Evolutionary conservation across 2,113 vertebrate species (phyloP).

Genomic region (Heloderma charlesbogerti): DNA sequence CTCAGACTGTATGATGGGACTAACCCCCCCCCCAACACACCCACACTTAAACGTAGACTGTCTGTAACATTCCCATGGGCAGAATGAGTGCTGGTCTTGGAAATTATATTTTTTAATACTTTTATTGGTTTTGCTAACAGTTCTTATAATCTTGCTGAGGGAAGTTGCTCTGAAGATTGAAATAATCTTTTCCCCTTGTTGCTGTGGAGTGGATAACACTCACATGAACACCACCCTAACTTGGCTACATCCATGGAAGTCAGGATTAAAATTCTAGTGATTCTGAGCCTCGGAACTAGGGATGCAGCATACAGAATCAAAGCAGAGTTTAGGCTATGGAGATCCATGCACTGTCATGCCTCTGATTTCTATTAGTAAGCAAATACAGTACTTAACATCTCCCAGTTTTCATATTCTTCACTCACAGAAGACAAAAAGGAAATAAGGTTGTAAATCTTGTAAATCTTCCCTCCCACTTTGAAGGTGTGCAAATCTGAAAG

Average conservation of each 20-base stretch:
- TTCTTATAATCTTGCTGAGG: background rate
- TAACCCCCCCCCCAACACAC: slow-evolving; percentile 8
- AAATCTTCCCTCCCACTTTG: background rate
- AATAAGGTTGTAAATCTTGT: background rate
- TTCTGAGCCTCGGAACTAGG: background rate
- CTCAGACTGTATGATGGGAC: background rate
- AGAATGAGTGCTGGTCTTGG: slow-evolving; percentile 13
- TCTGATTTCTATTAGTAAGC: background rate
- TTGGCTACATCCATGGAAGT: background rate
- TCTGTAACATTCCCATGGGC: rapidly evolving
- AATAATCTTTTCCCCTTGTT: slow-evolving; percentile 5
- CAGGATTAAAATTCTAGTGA: background rate
- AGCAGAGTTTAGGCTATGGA: background rate
- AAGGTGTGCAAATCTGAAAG: no score
- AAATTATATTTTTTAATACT: background rate
- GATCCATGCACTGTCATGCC: background rate
- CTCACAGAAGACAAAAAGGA: background rate
- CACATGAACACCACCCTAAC: background rate
- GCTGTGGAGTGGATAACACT: background rate
- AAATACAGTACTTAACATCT: background rate
- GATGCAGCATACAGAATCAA: background rate
- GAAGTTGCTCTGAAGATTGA: background rate
- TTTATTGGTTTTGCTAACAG: slow-evolving; percentile 7
- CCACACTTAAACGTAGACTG: background rate
- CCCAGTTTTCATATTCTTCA: background rate